Evolutionary conservation across 2,113 vertebrate species (phyloP), one percentile per base, ranked within the genome.

Genomic region (Ophthalmolycus amberensis): DNA sequence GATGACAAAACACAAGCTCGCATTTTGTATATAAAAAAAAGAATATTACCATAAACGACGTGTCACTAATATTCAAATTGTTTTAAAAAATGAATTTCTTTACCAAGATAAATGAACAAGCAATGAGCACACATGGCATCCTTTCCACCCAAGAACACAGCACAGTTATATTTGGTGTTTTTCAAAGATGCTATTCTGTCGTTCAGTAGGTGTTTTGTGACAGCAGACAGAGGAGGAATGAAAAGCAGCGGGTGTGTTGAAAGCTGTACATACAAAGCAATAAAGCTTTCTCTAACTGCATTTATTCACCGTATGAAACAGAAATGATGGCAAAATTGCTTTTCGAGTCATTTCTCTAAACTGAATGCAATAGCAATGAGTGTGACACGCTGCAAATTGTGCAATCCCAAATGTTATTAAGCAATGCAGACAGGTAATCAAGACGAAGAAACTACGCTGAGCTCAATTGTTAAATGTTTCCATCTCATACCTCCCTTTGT

Each of bases 351-450:
- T 82, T 87, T 79, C 79, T 84, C 77, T 77, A 69, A 83, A 88
- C 60, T 60, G 73, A 67, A 66, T 59, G 71, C 73, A 75, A 77
- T 67, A 76, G 80, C 81, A 71, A 10, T 6, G 70, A 86, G 62
- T 75, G 87, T 62, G 86, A 87, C 83, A 89, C 86, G 81, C 50
- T 77, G 82, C 72, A 90, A 88, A 88, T 81, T 86, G 84, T 82
- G 75, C 72, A 88, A 71, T 77, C 60, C 74, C 62, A 70, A 79
- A 90, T 77, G 83, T 79, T 87, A 77, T 89, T 83, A 84, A 86
- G 85, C 77, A 83, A 71, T 12, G 44, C 81, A 75, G 79, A 77
- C 80, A 85, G 80, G 84, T 87, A 77, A 86, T 92, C 83, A 84
- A 85, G 83, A 86, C 58, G 1, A 71, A 77, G 79, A 37, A 25